Evolutionary conservation across 2,113 vertebrate species (phyloP), one percentile per base, ranked within the genome.

Genomic region (Barnardius zonarius): DNA sequence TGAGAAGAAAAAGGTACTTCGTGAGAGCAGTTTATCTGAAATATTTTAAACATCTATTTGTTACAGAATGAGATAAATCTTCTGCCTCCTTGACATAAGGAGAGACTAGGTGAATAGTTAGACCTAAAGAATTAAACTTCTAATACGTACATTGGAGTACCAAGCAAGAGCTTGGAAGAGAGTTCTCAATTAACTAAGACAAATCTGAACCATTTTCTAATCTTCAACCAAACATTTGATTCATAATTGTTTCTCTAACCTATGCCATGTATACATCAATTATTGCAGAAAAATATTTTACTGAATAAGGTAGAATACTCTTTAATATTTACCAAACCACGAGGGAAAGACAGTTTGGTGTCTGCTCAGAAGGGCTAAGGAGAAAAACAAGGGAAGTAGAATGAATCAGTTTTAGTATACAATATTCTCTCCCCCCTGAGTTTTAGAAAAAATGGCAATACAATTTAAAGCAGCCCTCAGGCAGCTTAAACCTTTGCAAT

Each of bases 51-150:
- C 6, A 7, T 78, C 46, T 86, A 13, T 51, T 11, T 39, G 39
- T 39, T 88, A 72, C 6, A 31, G 69, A 88, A 67, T 64, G 27
- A 93, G 61, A 86, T 62, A 81, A 83, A 90, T 67, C 51, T 86
- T 93, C 63, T 86, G 28, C 31, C 52, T 85, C 33, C 20, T 78
- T 86, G 41, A 72, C 73, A 49, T 81, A 81, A 90, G 54, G 31
- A 90, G 41, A 86, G 48, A 69, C 48, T 73, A 91, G 83, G 80
- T 86, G 77, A 86, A 92, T 24, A 88, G 75, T 70, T 59, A 70
- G n/a, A 86, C 54, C 93, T 94, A 93, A 88, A 91, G 69, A 83
- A 86, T 94, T 96, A 91, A 86, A 86, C 46, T 96, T 91, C 43
- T 94, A 86, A 91, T 68, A 92, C 54, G 88, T 70, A 57, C 33